phyloP scores from a whole-genome alignment of 2,113 vertebrate species.

The Balaenoptera acutorostrata region DNA sequence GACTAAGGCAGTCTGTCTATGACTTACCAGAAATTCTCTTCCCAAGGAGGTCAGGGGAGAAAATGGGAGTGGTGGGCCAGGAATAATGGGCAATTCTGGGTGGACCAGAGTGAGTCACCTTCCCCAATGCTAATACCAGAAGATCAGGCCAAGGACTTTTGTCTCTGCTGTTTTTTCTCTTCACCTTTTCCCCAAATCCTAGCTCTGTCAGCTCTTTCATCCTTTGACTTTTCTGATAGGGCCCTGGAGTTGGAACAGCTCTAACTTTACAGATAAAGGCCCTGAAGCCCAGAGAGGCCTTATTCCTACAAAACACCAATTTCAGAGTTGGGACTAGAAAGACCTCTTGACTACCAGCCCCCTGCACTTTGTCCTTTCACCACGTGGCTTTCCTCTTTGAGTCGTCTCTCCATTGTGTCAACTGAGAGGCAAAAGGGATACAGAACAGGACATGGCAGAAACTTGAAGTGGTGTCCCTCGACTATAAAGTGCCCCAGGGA shows the following conservation, averaged over 20 bases:
- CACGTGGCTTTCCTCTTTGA: neutral
- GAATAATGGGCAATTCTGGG: neutral
- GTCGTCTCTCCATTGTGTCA: neutral
- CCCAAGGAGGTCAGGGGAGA: neutral
- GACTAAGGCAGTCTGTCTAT: neutral
- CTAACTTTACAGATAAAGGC: neutral
- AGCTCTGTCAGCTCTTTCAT: neutral
- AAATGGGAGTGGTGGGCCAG: neutral
- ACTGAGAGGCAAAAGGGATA: neutral
- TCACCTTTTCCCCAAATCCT: neutral
- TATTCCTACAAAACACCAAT: neutral
- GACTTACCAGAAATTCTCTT: neutral
- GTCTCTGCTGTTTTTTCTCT: neutral
- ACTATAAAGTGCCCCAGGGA: neutral
- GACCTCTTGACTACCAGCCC: neutral
- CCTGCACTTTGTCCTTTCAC: rapidly evolving
- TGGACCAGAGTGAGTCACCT: neutral
- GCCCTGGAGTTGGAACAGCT: neutral
- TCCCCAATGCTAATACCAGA: neutral
- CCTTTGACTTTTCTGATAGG: neutral
- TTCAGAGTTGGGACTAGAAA: neutral
- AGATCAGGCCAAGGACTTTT: neutral
- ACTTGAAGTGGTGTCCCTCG: neutral
- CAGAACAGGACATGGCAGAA: neutral
- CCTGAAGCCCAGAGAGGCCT: neutral